A percentile compares a stretch with the other conserved stretches of the same genome.
Evolutionary conservation across 1,140 invertebrate genomes (phyloP).

Genomic region (Muscidifurax raptorellus): DNA sequence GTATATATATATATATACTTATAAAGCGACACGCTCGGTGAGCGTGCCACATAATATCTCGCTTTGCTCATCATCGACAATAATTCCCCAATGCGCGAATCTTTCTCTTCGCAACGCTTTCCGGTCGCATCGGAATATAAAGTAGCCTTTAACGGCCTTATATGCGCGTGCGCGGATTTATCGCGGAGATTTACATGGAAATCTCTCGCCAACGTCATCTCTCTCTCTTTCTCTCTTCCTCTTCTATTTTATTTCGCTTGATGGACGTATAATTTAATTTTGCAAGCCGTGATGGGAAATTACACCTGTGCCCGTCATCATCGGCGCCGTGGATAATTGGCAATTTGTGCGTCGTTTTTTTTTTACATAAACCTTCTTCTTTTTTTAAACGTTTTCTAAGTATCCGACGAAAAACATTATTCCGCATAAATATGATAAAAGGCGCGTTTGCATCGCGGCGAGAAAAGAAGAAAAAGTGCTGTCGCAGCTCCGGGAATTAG

Average conservation of each 20-base stretch:
- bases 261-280: not conserved
- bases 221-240: not conserved
- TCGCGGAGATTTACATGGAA: conserved; percentile 18
- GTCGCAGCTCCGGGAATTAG: too few relatives aligned
- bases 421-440: too few relatives aligned
- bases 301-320: not conserved
- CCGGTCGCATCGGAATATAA: not conserved
- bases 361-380: too few relatives aligned
- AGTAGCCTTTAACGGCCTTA: conserved; percentile 7
- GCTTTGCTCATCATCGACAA: not conserved
- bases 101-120: not conserved
- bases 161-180: not conserved
- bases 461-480: too few relatives aligned
- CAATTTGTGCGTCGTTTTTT: not conserved
- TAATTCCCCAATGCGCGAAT: not conserved
- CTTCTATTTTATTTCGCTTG: not conserved
- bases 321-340: not conserved
- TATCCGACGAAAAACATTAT: too few relatives aligned
- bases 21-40: too few relatives aligned
- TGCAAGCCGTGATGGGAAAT: not conserved
- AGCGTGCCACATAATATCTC: not conserved
- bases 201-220: conserved; percentile 1
- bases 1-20: too few relatives aligned
- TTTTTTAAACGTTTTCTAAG: too few relatives aligned
- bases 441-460: too few relatives aligned